Base-by-base conservation (phyloP, 1,140 invertebrate genomes). In the Lordiphosa clarofinis region DNA sequence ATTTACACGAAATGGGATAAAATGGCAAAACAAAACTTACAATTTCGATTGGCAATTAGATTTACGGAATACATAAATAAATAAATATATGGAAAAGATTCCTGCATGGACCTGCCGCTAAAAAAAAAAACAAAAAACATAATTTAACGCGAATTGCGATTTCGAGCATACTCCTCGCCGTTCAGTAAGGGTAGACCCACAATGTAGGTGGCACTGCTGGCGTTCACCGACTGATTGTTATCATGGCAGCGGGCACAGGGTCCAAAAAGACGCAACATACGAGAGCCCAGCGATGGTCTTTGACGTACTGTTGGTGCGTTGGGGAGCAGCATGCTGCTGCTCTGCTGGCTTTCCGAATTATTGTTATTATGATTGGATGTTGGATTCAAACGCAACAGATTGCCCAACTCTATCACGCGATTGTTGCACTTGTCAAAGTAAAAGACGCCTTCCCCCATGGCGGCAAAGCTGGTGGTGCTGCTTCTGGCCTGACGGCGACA, bases 191-290 rank as follows among this genome's bases (percentile, higher is more conserved):
- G 67, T 2, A 72, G n/a, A 3, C 38, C 59, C 11, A 67, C 60
- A 5, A 42, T 58, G 38, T 73, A 73, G 8, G 61, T 73, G 13
- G 31, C 44, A 42, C 44, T 66, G 6, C 44, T 28, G 12, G 15
- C 47, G 12, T 76, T 56, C n/a, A 56, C 10, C 3, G 71, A 40
- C 7, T 70, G 56, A 31, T 60, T 72, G 8, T 9, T 10, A 7
- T 82, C 65, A 3, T 62, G 48, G 57, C 82, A 87, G 2, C 60
- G 59, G 0, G 64, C 70, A 37, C 82, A 87, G 0, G 82, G 68
- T n/a, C 82, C 76, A 10, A 87, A 43, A 0, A 87, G 10, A 3
- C 73, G 62, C 15, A 87, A 33, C 43, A 86, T 44, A 2, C 82
- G 82, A 1, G 52, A 33, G 4, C 55, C 58, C 7, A 87, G 43